Conservation (phyloP, 2,797 vertebrate genomes). For the Muraenolepis orangiensis region DNA sequence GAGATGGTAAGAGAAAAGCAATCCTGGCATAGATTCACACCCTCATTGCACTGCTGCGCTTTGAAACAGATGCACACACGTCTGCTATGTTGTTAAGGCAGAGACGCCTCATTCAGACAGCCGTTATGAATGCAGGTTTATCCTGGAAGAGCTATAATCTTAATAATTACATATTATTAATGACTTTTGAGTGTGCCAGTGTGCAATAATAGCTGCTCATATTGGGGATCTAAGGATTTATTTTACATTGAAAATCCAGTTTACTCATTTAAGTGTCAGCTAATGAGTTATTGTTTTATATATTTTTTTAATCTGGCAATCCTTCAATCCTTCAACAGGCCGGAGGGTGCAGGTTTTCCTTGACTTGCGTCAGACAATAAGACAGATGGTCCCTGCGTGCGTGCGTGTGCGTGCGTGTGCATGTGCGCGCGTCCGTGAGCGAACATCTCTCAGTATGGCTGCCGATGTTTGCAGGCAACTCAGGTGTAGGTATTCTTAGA, state of each 20-base stretch:
- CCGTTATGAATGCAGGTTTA: conserved; percentile 30
- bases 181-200: conserved; percentile 35
- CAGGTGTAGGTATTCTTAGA: background rate
- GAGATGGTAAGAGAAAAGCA: too few relatives aligned
- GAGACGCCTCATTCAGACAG: background rate
- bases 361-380: conserved; percentile 41
- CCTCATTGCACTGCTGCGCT: background rate
- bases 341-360: conserved; percentile 37
- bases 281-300: conserved; percentile 64
- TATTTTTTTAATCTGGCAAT: too few relatives aligned
- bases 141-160: conserved; percentile 34
- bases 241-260: background rate
- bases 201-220: conserved; percentile 44
- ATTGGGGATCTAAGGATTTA: conserved; percentile 40
- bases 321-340: conserved; percentile 8
- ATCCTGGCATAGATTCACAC: conserved; percentile 51
- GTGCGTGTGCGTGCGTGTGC: background rate
- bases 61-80: conserved; percentile 18
- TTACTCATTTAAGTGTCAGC: conserved; percentile 37
- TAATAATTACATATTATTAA: conserved; percentile 52
- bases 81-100: background rate
- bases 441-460: background rate
- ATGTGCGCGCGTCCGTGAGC: background rate
- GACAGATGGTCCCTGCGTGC: background rate
- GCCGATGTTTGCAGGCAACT: background rate